A percentile compares a stretch with the other conserved stretches of the same genome.
Conservation (phyloP, 1,140 invertebrate species). For the Pseudomyrmex concolor region DNA sequence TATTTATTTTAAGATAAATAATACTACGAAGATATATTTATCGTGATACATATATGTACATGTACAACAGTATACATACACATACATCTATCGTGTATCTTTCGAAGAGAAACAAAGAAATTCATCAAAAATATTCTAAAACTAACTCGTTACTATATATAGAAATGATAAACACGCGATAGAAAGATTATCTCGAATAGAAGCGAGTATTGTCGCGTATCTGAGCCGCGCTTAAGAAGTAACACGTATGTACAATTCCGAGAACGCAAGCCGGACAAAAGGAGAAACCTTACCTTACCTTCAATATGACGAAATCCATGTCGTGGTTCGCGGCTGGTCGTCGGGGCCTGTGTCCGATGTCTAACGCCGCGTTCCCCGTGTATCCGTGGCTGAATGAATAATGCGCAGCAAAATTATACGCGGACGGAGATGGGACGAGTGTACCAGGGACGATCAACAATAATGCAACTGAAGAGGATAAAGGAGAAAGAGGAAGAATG, state of each 20-base stretch:
- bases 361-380: neutral
- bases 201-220: neutral
- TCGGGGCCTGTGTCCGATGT: slow-evolving; percentile 10
- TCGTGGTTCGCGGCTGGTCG: slow-evolving; percentile 9
- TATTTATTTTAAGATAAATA: too few species aligned
- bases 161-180: neutral
- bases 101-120: too few species aligned
- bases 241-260: neutral
- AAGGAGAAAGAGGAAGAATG: neutral
- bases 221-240: neutral
- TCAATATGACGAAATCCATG: slow-evolving; percentile 78
- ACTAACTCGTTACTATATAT: neutral
- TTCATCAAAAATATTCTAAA: too few species aligned
- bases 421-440: neutral
- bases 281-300: slow-evolving; percentile 60
- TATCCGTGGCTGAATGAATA: slow-evolving; percentile 32
- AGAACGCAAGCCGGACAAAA: too few species aligned
- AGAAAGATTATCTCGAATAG: neutral
- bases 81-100: too few species aligned
- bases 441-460: slow-evolving; percentile 27
- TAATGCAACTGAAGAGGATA: neutral
- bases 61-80: too few species aligned
- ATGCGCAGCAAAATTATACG: neutral
- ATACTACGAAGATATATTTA: too few species aligned
- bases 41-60: too few species aligned